These are phyloP conservation scores for Oryctes rhinoceros DNA, from an alignment of 1,140 invertebrate genomes.

Conservation along the genomic window DNA sequence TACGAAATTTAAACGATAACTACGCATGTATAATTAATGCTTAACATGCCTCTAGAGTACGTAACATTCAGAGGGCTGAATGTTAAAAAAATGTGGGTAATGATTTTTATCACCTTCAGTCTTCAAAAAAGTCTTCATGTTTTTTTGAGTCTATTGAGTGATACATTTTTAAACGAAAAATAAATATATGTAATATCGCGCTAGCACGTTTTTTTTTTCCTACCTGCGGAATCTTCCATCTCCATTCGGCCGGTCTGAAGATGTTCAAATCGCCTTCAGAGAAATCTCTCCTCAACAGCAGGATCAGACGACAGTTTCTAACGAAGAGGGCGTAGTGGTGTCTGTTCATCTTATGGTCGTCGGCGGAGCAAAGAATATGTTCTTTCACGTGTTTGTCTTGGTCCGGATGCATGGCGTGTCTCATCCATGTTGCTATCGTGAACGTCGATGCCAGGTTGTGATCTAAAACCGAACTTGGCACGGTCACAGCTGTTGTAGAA, in stretches of 20 bases:
- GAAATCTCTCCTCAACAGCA: constrained; percentile 91
- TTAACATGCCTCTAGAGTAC: no score
- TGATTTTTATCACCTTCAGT: no score
- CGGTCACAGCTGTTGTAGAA: constrained; percentile 82
- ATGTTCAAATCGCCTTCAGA: constrained; percentile 92
- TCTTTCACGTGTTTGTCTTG: constrained; percentile 92
- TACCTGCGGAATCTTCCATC: constrained; percentile 88
- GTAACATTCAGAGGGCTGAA: no score
- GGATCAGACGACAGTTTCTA: constrained; percentile 93
- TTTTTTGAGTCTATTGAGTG: no score
- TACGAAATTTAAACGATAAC: no score
- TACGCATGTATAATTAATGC: no score
- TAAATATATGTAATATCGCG: no score
- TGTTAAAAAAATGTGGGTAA: no score
- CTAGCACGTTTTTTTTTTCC: no score
- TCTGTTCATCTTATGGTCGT: constrained; percentile 98
- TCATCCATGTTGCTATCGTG: constrained; percentile 92
- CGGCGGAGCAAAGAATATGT: constrained; percentile 93
- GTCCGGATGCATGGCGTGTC: constrained; percentile 74
- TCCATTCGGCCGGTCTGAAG: constrained; percentile 97
- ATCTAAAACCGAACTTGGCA: constrained; percentile 77
- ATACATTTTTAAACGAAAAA: no score
- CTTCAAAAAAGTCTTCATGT: no score
- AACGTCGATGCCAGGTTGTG: constrained; percentile 83
- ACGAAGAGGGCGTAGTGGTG: constrained; percentile 98